A percentile compares a stretch with the other conserved stretches of the same genome.
Conservation (phyloP, 2,797 vertebrate species). For the Dallia pectoralis region DNA sequence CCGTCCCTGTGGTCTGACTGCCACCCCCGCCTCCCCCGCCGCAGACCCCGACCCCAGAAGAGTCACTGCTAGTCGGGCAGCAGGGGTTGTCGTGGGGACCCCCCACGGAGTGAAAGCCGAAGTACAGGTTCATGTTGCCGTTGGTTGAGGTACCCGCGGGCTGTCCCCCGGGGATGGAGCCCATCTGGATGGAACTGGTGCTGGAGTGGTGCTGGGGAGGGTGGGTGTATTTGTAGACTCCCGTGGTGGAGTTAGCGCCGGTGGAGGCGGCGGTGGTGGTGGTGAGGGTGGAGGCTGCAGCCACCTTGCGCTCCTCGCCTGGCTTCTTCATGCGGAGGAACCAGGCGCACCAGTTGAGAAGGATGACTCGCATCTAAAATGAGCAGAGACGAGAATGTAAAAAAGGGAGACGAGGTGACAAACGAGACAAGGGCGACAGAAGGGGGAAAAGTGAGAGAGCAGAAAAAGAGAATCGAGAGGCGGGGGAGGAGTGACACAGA, state of each 20-base stretch:
- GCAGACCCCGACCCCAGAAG: slow-evolving; percentile 63
- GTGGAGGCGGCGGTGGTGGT: slow-evolving; percentile 20
- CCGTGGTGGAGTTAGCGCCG: slow-evolving; percentile 20
- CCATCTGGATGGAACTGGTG: slow-evolving; percentile 79
- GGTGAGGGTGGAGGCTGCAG: slow-evolving; percentile 21
- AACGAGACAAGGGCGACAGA: no score
- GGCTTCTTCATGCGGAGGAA: slow-evolving; percentile 92
- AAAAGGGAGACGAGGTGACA: no score
- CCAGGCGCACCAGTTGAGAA: slow-evolving; percentile 92
- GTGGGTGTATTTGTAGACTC: slow-evolving; percentile 65
- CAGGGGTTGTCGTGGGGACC: slow-evolving; percentile 68
- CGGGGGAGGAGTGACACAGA: not conserved
- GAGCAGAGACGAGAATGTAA: not conserved
- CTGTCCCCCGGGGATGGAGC: slow-evolving; percentile 68
- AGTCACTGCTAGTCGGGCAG: slow-evolving; percentile 75
- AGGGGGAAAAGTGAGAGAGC: no score
- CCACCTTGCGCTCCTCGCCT: slow-evolving; percentile 70
- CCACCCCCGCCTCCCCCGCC: slow-evolving; percentile 47
- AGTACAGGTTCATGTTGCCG: slow-evolving; percentile 79
- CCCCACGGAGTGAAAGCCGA: slow-evolving; percentile 73
- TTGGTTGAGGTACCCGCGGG: slow-evolving; percentile 73
- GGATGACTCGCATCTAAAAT: slow-evolving; percentile 78
- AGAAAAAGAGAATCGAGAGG: not conserved
- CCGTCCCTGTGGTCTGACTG: slow-evolving; percentile 32
- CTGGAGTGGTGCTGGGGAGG: slow-evolving; percentile 72